Base-by-base conservation (phyloP, 2,888 invertebrate species). In the Belgica antarctica region DNA sequence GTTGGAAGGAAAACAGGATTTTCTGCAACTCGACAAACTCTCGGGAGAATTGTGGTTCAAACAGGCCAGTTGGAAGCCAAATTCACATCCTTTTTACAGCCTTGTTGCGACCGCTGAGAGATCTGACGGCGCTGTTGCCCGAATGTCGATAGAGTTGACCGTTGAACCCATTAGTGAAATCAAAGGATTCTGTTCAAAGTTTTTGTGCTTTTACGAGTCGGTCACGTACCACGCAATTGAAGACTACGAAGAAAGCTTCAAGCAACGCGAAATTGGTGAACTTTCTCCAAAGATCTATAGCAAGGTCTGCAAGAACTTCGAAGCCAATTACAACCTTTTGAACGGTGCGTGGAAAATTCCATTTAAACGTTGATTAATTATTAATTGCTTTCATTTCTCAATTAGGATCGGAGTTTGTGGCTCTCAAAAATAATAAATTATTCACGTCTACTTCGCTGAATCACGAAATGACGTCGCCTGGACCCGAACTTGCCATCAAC, bases 261-360 rank as follows among this genome's bases (percentile, higher is more conserved):
- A 47, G n/a, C 47, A 28, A 1, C 70, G 71, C 17, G 71, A 75
- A 34, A 74, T 83, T 31, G 83, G 83, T 5, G 75, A 76, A 1
- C 74, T 83, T 0, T 81, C 79, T 70, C 80, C 83, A 0, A 75
- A 76, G 28, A 76, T 78, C 2, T 79, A 81, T 72, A 75, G 76
- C 59, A 78, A 81, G 63, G 76, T 85, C 63, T 86, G 86, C 72
- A 80, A 82, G 0, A 77, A 79, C 66, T 81, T 80, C 73, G 78
- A 78, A 57, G 76, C 85, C 31, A 79, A 77, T 71, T 86, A 86
- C 75, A 76, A 79, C 47, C 73, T 82, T 17, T 74, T 78, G 24
- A 79, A 80, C 74, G 82, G 82, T 81, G 76, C 63, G 2, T 65
- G 47, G 25, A 22, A 12, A 62, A 62, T 17, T 31, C n/a, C 19